phyloP scores from a whole-genome alignment of 2,888 invertebrate species.

The Acleris emargana region DNA sequence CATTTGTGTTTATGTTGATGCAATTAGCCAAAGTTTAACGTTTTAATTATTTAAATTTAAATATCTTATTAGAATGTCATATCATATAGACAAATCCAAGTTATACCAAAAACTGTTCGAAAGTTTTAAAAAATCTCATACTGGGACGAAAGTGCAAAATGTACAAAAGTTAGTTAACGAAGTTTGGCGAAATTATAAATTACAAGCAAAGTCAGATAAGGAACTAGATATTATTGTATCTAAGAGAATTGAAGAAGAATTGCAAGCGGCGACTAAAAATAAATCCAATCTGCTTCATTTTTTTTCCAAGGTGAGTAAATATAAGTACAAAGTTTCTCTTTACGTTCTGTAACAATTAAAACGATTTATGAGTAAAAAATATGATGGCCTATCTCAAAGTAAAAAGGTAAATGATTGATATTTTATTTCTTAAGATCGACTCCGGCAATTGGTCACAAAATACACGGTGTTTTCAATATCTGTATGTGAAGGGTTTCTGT shows the following conservation, averaged over 20 bases:
- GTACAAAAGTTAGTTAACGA: slow-evolving; percentile 43
- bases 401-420: no score
- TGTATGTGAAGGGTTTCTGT: no score
- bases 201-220: slow-evolving; percentile 42
- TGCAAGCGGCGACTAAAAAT: slow-evolving; percentile 39
- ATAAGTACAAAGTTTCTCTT: no score
- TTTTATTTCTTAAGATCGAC: no score
- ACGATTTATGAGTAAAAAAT: no score
- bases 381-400: no score
- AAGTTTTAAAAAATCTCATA: slow-evolving; percentile 41
- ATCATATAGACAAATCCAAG: slow-evolving; percentile 39
- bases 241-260: slow-evolving; percentile 43
- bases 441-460: no score
- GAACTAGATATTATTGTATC: slow-evolving; percentile 41
- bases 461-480: no score
- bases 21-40: slow-evolving; percentile 21
- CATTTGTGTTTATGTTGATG: slow-evolving; percentile 25
- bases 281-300: slow-evolving; percentile 38
- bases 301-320: slow-evolving; percentile 22
- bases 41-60: no score
- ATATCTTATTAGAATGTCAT: slow-evolving; percentile 30
- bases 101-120: slow-evolving; percentile 42
- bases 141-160: slow-evolving; percentile 43
- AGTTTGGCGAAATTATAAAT: slow-evolving; percentile 43
- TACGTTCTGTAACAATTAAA: no score